Percentiles rank a stretch among this genome's conserved stretches.
Evolutionary conservation across 1,140 invertebrate species (phyloP).

Genomic region (Phocides pigmalion): DNA sequence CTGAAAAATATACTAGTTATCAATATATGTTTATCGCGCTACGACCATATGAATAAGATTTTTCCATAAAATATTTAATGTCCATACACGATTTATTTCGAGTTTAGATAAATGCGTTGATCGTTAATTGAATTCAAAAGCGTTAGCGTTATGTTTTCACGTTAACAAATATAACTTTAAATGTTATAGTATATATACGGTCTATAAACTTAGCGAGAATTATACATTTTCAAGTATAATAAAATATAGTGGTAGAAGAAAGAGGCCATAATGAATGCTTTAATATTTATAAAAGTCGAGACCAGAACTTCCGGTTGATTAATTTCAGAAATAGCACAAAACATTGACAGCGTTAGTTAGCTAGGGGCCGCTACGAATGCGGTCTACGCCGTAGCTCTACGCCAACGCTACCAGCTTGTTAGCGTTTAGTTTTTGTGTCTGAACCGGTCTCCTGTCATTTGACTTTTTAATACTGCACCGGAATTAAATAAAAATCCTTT

Average conservation of each 20-base stretch:
- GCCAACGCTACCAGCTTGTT: conserved; percentile 36
- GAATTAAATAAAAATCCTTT: conserved; percentile 6
- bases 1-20: too few relatives aligned
- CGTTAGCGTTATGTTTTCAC: too few relatives aligned
- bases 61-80: too few relatives aligned
- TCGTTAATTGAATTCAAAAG: too few relatives aligned
- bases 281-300: not conserved
- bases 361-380: conserved; percentile 13
- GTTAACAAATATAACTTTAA: too few relatives aligned
- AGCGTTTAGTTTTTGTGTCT: conserved; percentile 31
- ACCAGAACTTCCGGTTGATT: conserved; percentile 11
- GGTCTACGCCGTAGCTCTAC: conserved; percentile 16
- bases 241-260: not conserved
- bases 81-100: too few relatives aligned
- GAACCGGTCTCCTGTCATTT: conserved; percentile 30
- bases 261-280: not conserved
- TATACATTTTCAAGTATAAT: not conserved
- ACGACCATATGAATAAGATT: too few relatives aligned
- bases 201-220: not conserved
- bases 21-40: too few relatives aligned
- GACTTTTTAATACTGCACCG: conserved; percentile 37
- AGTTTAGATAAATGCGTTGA: too few relatives aligned
- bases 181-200: too few relatives aligned
- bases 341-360: conserved; percentile 31
- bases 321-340: conserved; percentile 21